Evolutionary conservation across 2,888 invertebrate species (phyloP).

Genomic region (Amphipoea lucens): DNA sequence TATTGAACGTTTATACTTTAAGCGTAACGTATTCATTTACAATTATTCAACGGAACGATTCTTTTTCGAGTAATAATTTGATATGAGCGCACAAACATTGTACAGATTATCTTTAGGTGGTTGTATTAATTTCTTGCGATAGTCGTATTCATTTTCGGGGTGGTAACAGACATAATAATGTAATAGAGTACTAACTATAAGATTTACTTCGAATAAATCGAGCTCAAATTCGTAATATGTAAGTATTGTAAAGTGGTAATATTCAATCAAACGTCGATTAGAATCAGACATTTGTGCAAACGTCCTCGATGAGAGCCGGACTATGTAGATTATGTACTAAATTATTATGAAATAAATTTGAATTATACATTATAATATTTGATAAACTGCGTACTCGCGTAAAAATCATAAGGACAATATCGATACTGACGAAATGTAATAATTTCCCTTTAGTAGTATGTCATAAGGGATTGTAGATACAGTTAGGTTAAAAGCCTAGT

Average conservation of each 20-base stretch:
- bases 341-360: slow-evolving; percentile 80
- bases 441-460: slow-evolving; percentile 83
- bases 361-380: slow-evolving; percentile 87
- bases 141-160: slow-evolving; percentile 75
- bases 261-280: slow-evolving; percentile 82
- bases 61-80: slow-evolving; percentile 84
- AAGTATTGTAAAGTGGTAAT: slow-evolving; percentile 85
- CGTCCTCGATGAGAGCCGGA: slow-evolving; percentile 87
- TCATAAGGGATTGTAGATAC: slow-evolving; percentile 86
- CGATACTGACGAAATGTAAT: slow-evolving; percentile 88
- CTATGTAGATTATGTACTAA: slow-evolving; percentile 83
- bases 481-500: slow-evolving; percentile 80
- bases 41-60: slow-evolving; percentile 79
- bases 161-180: slow-evolving; percentile 73
- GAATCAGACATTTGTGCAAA: slow-evolving; percentile 79
- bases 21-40: slow-evolving; percentile 80
- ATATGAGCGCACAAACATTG: slow-evolving; percentile 89
- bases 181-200: slow-evolving; percentile 78
- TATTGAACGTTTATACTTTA: slow-evolving; percentile 79
- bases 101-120: slow-evolving; percentile 83
- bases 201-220: slow-evolving; percentile 88
- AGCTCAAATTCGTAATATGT: slow-evolving; percentile 88
- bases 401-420: slow-evolving; percentile 90
- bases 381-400: slow-evolving; percentile 89
- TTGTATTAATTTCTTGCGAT: slow-evolving; percentile 80